Conservation (phyloP, 2,888 invertebrate species). For the Drosophila neutralis region DNA sequence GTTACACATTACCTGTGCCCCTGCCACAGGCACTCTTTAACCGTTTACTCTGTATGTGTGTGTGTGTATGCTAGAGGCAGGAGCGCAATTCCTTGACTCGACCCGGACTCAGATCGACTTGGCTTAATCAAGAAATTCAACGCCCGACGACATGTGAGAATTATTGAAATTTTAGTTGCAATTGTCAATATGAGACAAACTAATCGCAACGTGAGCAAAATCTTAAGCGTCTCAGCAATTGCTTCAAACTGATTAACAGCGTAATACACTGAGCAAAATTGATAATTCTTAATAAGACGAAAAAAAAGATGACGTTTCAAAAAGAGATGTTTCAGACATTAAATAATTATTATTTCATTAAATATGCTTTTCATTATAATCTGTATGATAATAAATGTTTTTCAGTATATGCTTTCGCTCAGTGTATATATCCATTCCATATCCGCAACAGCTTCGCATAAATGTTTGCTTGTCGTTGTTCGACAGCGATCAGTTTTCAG, state of each 20-base stretch:
- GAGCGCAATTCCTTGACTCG: slow-evolving; percentile 29
- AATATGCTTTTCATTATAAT: background rate
- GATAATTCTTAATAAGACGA: too few relatives aligned
- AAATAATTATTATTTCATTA: background rate
- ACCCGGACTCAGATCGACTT: slow-evolving; percentile 35
- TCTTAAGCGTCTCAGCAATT: slow-evolving; percentile 23
- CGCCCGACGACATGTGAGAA: slow-evolving; percentile 69
- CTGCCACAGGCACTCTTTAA: background rate
- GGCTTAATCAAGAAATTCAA: slow-evolving; percentile 73
- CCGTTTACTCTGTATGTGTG: background rate
- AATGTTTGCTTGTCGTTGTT: background rate
- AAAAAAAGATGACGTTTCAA: background rate
- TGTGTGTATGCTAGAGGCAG: slow-evolving; percentile 6
- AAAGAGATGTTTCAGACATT: background rate
- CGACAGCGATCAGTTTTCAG: slow-evolving; percentile 35
- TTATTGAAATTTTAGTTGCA: slow-evolving; percentile 69
- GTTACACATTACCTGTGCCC: slow-evolving; percentile 17
- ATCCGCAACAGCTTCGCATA: slow-evolving; percentile 8
- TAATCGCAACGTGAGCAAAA: slow-evolving; percentile 46
- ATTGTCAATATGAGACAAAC: slow-evolving; percentile 39
- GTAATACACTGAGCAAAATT: slow-evolving; percentile 11
- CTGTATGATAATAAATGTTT: background rate
- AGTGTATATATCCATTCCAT: slow-evolving; percentile 9
- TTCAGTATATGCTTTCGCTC: slow-evolving; percentile 2
- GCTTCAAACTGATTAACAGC: slow-evolving; percentile 16